phyloP scores from a whole-genome alignment of 2,797 vertebrate genomes.

The Bradypodion pumilum region DNA sequence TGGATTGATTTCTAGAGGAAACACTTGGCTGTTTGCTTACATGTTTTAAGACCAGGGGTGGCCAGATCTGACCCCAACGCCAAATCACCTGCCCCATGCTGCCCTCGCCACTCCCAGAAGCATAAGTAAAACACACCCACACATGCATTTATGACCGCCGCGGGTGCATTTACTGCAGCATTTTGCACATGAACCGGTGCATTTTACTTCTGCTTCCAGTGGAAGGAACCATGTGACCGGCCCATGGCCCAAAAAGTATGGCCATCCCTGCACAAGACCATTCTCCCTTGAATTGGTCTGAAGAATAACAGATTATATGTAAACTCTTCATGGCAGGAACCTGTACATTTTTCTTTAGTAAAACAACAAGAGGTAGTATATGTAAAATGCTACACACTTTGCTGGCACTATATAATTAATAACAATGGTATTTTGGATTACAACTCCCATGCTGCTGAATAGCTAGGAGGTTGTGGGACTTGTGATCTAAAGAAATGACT shows the following conservation, averaged over 20 bases:
- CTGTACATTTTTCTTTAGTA: no score
- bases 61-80: no score
- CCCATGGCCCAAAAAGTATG: no score
- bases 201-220: no score
- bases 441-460: not conserved
- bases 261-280: not conserved
- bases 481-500: not conserved
- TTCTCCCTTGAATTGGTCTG: not conserved
- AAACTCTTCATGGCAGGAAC: not conserved
- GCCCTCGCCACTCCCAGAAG: no score
- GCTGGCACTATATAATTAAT: not conserved
- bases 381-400: not conserved
- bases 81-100: no score
- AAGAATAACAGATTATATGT: not conserved
- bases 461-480: not conserved
- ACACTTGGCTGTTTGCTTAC: not conserved
- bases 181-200: no score
- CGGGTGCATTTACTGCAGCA: no score
- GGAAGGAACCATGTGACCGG: no score
- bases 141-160: no score
- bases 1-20: not conserved
- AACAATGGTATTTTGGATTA: not conserved
- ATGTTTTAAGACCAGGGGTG: no score
- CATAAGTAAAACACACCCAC: no score
- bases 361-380: not conserved